Base-by-base conservation (phyloP, 2,797 vertebrate species). In the Acridotheres tristis region DNA sequence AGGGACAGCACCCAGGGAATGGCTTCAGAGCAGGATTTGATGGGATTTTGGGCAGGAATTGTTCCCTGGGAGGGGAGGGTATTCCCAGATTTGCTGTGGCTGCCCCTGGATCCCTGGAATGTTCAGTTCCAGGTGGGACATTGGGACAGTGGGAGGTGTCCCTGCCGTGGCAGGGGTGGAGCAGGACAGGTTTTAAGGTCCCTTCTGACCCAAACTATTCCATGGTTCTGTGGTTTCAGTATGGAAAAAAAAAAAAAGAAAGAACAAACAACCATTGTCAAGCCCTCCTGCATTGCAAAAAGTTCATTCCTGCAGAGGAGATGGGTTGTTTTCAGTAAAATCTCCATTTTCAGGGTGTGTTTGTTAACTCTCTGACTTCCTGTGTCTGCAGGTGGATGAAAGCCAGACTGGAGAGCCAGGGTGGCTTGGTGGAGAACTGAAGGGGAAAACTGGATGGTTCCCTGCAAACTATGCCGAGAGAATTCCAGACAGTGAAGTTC, bases 401-500 rank as follows among this genome's bases (percentile, higher is more conserved):
- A 99, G 99, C 82, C 99, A 99, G 93, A 99, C 99, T 13, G 99
- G 99, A 45, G 99, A 99, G 84, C 99, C 99, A 3, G 99, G 99
- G 9, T 99, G 99, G 99, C 98, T 99, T 66, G 99, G 99, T 13
- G 99, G 99, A 67, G 99, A 99, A 94, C 89, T 99, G 76, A 98
- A 99, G 90, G 99, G 99, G 22, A 98, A 99, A 81, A 99, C 99
- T 2, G 99, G 99, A 87, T 99, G 99, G 99, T 99, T 99, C 95
- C 99, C 99, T 68, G 99, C 99, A 50, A 99, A 99, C 97, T 99
- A 99, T 38, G 99, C 99, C 7, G 99, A 99, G 94, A 98, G 98
- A 96, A 99, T 99, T 88, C 98, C 99, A 1, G 99, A 99, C 91
- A 98, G 97, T 3, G 99, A 99, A 94, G 98, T 99, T 34, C 98